Conservation (phyloP, 1,140 invertebrate genomes). For the Odontomachus brunneus region DNA sequence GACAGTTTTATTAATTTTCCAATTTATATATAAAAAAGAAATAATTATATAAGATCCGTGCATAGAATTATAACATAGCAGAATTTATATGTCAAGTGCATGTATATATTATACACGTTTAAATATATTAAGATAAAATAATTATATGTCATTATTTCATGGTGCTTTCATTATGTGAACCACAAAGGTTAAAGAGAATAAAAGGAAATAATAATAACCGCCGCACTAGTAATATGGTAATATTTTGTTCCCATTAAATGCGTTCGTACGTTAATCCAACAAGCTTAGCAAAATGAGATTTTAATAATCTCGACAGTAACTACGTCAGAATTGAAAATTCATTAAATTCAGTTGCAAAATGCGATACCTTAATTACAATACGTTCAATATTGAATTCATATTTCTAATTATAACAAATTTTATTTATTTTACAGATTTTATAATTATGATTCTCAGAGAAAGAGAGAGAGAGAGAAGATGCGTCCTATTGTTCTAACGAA, state of each 20-base stretch:
- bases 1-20: too few species aligned
- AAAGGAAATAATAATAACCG: conserved; percentile 5
- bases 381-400: neutral
- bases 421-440: neutral
- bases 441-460: conserved; percentile 22
- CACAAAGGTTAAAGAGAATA: neutral
- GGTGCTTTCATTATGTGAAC: neutral
- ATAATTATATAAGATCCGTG: too few species aligned
- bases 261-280: neutral
- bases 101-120: too few species aligned
- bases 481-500: neutral
- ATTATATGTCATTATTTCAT: too few species aligned
- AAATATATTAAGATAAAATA: too few species aligned
- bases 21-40: too few species aligned
- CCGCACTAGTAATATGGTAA: neutral
- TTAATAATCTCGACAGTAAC: conserved; percentile 18
- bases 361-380: conserved; percentile 7
- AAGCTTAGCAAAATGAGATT: conserved; percentile 20
- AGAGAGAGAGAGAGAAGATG: neutral
- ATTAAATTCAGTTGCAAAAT: neutral
- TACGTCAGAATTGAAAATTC: neutral
- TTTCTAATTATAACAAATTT: neutral
- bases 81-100: too few species aligned
- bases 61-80: too few species aligned
- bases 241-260: neutral